Percentiles rank a stretch among this genome's conserved stretches.
phyloP scores from a whole-genome alignment of 1,140 invertebrate genomes.

The Neodiprion lecontei region DNA sequence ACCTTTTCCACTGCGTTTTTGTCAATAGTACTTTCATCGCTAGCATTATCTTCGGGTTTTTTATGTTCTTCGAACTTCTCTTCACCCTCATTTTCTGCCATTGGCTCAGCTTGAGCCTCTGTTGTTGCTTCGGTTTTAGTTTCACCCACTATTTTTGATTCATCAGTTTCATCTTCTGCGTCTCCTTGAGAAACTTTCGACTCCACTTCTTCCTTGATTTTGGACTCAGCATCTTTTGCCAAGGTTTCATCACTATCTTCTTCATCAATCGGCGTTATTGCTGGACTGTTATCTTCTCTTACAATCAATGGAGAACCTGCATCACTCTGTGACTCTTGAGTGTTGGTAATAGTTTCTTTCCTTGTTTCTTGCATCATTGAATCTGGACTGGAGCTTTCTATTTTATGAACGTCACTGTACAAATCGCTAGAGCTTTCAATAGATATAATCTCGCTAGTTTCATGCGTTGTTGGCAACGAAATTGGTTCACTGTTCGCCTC shows the following conservation, averaged over 20 bases:
- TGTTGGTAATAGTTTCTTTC: slow-evolving; percentile 27
- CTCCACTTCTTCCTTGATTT: slow-evolving; percentile 13
- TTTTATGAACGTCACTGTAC: slow-evolving; percentile 59
- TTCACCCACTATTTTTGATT: slow-evolving; percentile 13
- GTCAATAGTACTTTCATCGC: slow-evolving; percentile 15
- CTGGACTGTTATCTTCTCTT: slow-evolving; percentile 23
- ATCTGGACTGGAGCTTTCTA: slow-evolving; percentile 45
- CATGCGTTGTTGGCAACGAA: slow-evolving; percentile 48
- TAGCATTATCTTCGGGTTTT: slow-evolving; percentile 9
- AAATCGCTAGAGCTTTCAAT: slow-evolving; percentile 57
- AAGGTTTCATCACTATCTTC: background rate
- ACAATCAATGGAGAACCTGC: background rate
- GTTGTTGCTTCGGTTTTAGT: slow-evolving; percentile 16
- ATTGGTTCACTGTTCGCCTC: slow-evolving; percentile 43
- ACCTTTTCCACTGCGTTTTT: slow-evolving; percentile 42
- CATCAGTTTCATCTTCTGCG: slow-evolving; percentile 18
- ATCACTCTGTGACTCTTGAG: slow-evolving; percentile 27
- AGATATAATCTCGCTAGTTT: slow-evolving; percentile 51
- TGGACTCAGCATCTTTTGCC: background rate
- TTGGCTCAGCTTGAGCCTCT: background rate
- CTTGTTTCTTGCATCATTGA: slow-evolving; percentile 39
- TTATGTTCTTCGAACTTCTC: slow-evolving; percentile 42
- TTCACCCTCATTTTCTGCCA: slow-evolving; percentile 32
- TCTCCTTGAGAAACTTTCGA: background rate
- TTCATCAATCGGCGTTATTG: slow-evolving; percentile 17